Percentiles rank a stretch among this genome's conserved stretches.
Evolutionary conservation across 2,797 vertebrate species (phyloP).

Genomic region (Clarias platycephalus): DNA sequence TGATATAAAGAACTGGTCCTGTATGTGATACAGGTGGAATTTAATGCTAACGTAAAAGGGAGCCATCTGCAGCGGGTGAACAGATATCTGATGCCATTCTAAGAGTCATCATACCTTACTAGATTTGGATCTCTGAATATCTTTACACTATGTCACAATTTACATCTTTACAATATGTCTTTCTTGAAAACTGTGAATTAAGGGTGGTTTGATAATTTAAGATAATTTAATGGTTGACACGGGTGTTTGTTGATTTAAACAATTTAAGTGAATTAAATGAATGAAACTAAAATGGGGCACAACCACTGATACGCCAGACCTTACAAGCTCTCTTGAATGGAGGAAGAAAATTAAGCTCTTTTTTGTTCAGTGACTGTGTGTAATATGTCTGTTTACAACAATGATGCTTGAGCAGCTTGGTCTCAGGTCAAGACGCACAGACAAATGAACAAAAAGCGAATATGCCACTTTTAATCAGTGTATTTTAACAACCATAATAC

Average conservation of each 20-base stretch:
- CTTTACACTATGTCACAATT: neutral
- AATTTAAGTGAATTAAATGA: slow-evolving; percentile 25
- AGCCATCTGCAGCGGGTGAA: neutral
- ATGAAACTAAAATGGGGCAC: slow-evolving; percentile 61
- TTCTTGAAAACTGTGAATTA: neutral
- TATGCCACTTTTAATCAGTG: slow-evolving; percentile 37
- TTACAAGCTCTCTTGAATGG: slow-evolving; percentile 58
- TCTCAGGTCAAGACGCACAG: slow-evolving; percentile 60
- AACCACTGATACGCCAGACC: slow-evolving; percentile 64
- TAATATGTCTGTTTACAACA: slow-evolving; percentile 72
- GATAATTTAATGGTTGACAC: too few relatives aligned
- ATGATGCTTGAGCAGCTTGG: slow-evolving; percentile 34
- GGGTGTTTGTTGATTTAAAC: slow-evolving; percentile 16
- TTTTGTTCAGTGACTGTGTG: slow-evolving; percentile 72
- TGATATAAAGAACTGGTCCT: neutral
- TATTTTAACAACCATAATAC: slow-evolving; percentile 43
- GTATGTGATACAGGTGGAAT: neutral
- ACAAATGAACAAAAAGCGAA: slow-evolving; percentile 34
- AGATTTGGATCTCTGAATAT: neutral
- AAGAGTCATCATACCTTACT: neutral
- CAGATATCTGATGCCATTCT: neutral
- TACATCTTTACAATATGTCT: neutral
- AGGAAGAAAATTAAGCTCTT: slow-evolving; percentile 71
- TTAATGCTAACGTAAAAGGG: neutral
- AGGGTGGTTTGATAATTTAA: neutral